Evolutionary conservation across 2,797 vertebrate genomes (phyloP), one percentile per base, ranked within the genome.

Genomic region (Ispidina lecontei): DNA sequence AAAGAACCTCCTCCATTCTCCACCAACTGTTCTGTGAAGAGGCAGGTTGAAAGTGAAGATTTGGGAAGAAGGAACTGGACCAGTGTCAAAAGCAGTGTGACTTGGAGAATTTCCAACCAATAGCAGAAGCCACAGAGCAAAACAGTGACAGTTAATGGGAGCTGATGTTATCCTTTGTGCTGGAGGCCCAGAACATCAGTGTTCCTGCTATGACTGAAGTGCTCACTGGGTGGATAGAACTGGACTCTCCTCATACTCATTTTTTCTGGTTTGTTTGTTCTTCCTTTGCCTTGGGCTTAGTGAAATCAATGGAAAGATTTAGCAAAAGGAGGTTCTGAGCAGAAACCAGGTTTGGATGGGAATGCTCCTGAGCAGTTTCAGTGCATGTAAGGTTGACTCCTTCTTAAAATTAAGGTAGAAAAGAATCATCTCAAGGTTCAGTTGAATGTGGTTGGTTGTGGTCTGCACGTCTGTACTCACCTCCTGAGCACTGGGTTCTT

Each of bases 291-390:
- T 51, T 22, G 0, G 71, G 67, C 74, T 93, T 86, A 33, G 86
- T 81, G 85, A 63, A 91, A 81, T 92, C 51, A 78, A 7, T 59
- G 31, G 73, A 80, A 80, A 93, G 89, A 31, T 87, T 92, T 59
- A 86, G 70, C 43, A 84, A 51, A 88, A 88, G 43, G 28, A 54
- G 14, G 3, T 74, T 83, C 52, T 69, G 67, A 81, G 67, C n/a
- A 26, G 59, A 74, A 84, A 47, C 19, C 1, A 22, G 9, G 41
- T 77, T 54, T 60, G n/a, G 47, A n/a, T 47, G 12, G 21, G 19
- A 74, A 44, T 12, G 6, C 4, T 37, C 3, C 13, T 54, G 39
- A 5, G 4, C 17, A 39, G 12, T 62, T 89, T 21, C 37, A 51
- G 58, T 13, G 23, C 13, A 6, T 14, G 6, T 43, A 51, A 47